Evolutionary conservation across 2,113 vertebrate species (phyloP), one percentile per base, ranked within the genome.

Genomic region (Sinocyclocheilus anophthalmus): DNA sequence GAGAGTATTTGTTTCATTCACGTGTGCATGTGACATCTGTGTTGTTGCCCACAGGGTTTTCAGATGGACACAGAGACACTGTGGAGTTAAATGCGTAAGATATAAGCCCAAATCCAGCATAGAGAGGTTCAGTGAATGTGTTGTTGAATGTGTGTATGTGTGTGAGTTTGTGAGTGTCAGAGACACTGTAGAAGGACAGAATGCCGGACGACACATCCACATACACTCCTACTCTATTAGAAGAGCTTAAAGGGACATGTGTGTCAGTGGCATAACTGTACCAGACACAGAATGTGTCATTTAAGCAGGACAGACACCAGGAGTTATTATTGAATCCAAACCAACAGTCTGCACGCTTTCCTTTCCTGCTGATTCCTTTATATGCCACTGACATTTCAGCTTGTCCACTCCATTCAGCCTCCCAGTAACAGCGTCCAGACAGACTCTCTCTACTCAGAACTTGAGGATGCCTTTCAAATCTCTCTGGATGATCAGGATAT

Each of bases 311-410:
- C 16, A 20, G 7, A 20, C 33, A 9, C 59, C 59, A 63, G 59
- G 59, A 63, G 59, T 63, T 63, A n/a, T n/a, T n/a, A 63, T 63
- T 63, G 59, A 63, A 63, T 63, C 59, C 59, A 63, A 63, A 24
- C 59, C 7, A 22, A 24, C 22, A 24, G 59, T 61, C 59, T 9
- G 8, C 22, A n/a, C n/a, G 1, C 59, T 61, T 61, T 61, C 59
- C 59, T 61, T 24, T n/a, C 22, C 59, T 61, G 59, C 59, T 3
- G 20, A 61, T 61, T 10, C 59, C 59, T 61, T 22, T n/a, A n/a
- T 61, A 61, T 61, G 59, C n/a, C 20, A 61, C n/a, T 8, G 59
- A 8, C 1, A 61, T n/a, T 1, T 61, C 59, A 9, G 59, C 22
- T 0, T 63, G 59, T 63, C 59, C 59, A n/a, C 20, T 63, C 59